These are phyloP conservation scores for Ctenopoma multispine DNA, from an alignment of 2,797 vertebrate genomes.

Conservation along the genomic window DNA sequence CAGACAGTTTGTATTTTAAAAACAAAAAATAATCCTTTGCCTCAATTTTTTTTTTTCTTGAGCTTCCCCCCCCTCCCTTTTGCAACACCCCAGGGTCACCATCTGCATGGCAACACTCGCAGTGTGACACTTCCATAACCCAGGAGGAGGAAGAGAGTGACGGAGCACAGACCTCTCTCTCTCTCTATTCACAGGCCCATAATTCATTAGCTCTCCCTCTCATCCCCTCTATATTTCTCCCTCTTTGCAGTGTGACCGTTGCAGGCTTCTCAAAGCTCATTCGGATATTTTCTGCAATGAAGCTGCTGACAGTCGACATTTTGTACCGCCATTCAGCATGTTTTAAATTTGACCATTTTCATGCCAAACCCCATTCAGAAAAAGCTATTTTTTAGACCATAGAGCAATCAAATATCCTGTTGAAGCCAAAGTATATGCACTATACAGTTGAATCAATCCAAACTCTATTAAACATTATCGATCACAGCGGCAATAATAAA, in stretches of 20 bases:
- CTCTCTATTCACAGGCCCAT: constrained; percentile 48
- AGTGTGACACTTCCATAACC: constrained; percentile 74
- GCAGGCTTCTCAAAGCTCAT: constrained; percentile 34
- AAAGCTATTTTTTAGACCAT: constrained; percentile 2
- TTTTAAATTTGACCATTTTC: constrained; percentile 51
- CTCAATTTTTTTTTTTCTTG: neutral
- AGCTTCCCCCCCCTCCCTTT: constrained; percentile 2
- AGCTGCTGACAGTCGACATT: constrained; percentile 51
- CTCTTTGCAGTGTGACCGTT: constrained; percentile 48
- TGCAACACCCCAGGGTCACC: constrained; percentile 58
- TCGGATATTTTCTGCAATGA: constrained; percentile 43
- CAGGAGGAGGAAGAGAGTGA: constrained; percentile 50
- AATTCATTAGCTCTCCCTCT: constrained; percentile 74
- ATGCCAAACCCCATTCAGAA: constrained; percentile 29
- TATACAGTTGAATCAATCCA: neutral
- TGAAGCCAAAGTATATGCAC: neutral
- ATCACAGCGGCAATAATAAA: no score
- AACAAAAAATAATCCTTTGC: neutral
- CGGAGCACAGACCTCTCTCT: constrained; percentile 37
- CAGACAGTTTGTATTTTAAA: neutral
- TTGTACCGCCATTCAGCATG: constrained; percentile 22
- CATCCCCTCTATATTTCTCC: constrained; percentile 39
- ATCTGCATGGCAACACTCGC: constrained; percentile 74
- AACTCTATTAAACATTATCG: neutral
- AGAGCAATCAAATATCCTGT: neutral